Evolutionary conservation across 2,113 vertebrate species (phyloP).

Genomic region (Ploceus nigricollis): DNA sequence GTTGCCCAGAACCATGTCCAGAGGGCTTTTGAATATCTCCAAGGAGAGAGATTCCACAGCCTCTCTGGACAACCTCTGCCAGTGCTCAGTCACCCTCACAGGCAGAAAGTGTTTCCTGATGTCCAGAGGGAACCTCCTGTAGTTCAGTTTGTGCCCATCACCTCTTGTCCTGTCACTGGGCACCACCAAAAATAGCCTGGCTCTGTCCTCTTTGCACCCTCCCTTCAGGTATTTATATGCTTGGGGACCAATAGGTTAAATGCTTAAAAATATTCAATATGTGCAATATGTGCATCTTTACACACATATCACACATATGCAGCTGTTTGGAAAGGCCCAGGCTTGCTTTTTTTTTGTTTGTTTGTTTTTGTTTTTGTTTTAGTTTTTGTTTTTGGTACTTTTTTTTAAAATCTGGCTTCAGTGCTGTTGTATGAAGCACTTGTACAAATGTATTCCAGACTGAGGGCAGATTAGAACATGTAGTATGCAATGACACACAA

Average conservation of each 20-base stretch:
- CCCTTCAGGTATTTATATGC: neutral
- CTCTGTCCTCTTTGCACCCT: neutral
- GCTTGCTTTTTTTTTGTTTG: neutral
- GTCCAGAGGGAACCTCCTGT: neutral
- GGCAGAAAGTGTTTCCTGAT: neutral
- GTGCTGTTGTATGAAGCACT: neutral
- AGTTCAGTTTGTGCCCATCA: neutral
- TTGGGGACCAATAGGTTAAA: neutral
- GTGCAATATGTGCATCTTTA: neutral
- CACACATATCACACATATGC: neutral
- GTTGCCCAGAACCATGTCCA: neutral
- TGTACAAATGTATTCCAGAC: neutral
- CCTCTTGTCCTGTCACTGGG: neutral
- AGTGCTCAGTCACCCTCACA: fast-evolving
- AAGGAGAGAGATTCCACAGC: neutral
- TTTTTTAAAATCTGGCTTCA: neutral
- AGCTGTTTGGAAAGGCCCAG: neutral
- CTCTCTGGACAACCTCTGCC: neutral
- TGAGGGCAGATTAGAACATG: neutral
- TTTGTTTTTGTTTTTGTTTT: neutral
- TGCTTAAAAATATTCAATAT: neutral
- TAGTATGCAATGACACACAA: neutral
- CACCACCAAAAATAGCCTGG: neutral
- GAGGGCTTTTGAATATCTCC: neutral
- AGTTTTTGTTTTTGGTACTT: too few relatives aligned